These are phyloP conservation scores for Ennomos quercinarius DNA, from an alignment of 2,888 invertebrate genomes.

Conservation along the genomic window DNA sequence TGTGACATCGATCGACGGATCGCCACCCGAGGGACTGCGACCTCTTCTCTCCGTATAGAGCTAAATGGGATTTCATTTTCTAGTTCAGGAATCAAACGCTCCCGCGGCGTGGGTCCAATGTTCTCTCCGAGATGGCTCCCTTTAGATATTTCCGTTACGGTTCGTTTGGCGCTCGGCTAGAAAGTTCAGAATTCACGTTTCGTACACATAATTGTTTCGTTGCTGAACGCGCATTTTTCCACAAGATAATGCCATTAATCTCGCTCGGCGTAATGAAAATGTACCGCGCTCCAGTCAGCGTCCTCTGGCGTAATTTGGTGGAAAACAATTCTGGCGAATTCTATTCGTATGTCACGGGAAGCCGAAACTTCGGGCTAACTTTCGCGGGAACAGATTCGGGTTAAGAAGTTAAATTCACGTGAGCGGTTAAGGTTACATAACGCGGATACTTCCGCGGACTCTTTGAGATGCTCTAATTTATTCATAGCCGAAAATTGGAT, in stretches of 20 bases:
- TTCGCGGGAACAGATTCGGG: slow-evolving; percentile 47
- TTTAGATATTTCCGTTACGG: slow-evolving; percentile 61
- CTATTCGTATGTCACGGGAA: slow-evolving; percentile 51
- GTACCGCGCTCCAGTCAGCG: slow-evolving; percentile 56
- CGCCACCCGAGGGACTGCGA: slow-evolving; percentile 55
- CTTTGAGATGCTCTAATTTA: slow-evolving; percentile 54
- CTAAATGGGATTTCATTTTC: slow-evolving; percentile 81
- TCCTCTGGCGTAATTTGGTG: slow-evolving; percentile 56
- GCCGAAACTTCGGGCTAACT: slow-evolving; percentile 48
- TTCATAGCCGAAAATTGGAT: slow-evolving; percentile 67
- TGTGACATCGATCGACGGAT: slow-evolving; percentile 66
- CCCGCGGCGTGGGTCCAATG: slow-evolving; percentile 60
- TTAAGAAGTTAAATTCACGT: slow-evolving; percentile 60
- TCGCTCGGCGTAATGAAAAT: slow-evolving; percentile 70
- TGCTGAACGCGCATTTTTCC: slow-evolving; percentile 70
- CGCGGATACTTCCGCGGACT: slow-evolving; percentile 34
- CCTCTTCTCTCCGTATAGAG: slow-evolving; percentile 56
- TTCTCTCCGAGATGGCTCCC: slow-evolving; percentile 58
- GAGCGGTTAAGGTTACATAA: slow-evolving; percentile 44
- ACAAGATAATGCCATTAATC: slow-evolving; percentile 77
- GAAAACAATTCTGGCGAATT: slow-evolving; percentile 61
- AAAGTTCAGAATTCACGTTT: slow-evolving; percentile 45
- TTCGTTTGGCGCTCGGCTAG: slow-evolving; percentile 57
- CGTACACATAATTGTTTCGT: slow-evolving; percentile 69
- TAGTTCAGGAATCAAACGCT: slow-evolving; percentile 79